Evolutionary conservation across 2,113 vertebrate species (phyloP), one percentile per base, ranked within the genome.

Genomic region (Spea bombifrons): DNA sequence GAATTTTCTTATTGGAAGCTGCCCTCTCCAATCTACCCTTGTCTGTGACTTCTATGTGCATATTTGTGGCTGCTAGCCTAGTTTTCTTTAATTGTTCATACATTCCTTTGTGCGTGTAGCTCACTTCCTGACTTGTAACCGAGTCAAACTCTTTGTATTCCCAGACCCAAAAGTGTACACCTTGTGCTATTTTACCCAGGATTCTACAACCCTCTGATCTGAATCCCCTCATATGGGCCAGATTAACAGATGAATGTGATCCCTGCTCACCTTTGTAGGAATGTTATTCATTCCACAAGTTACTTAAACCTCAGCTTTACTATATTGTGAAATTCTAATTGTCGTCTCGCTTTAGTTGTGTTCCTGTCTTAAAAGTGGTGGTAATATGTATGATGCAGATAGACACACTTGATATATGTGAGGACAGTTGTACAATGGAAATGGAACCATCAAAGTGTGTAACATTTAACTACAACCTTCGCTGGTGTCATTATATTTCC

Each of bases 261-360:
- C 75, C 43, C 66, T 61, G 67, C 45, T 61, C 30, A 78, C 66
- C 65, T 65, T 66, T 71, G 45, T 10, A 48, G n/a, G 12, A 55
- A 71, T 76, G 53, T 76, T 73, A 74, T 82, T 78, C 55, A 55
- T 65, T 73, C 71, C 49, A 17, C 44, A 45, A 59, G 30, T 73
- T 66, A 57, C 61, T 59, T n/a, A 78, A 59, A 59, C 55, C 17
- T 48, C 7, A 12, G 53, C 75, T 53, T 68, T 76, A 8, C 49
- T 59, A 44, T 8, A 1, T 45, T 57, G 44, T 43, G 66, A 45
- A 66, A 76, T 16, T 45, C 57, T 66, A 15, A 57, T 49, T 50
- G n/a, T 66, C 73, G 4, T 6, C n/a, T 75, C 73, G 12, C 4
- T 44, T 30, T 55, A 68, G 50, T 13, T n/a, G 30, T 46, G 16